These are phyloP conservation scores for Melanchra persicariae DNA, from an alignment of 2,888 invertebrate species.

Conservation along the genomic window DNA sequence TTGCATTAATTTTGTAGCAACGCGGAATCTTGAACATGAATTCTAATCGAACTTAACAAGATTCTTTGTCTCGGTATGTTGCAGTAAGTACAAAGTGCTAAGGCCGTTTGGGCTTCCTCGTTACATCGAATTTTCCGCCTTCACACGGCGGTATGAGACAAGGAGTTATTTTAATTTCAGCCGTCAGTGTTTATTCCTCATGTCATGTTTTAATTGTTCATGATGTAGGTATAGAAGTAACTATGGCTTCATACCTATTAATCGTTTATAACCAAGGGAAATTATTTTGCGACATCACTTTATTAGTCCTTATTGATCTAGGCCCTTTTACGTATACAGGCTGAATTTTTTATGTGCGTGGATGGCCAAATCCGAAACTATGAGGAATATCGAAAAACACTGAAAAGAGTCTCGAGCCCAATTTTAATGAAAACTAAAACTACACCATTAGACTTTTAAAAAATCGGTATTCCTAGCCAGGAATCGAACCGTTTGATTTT, in stretches of 20 bases:
- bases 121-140: constrained; percentile 71
- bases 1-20: constrained; percentile 60
- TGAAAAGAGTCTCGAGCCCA: too few species aligned
- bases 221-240: constrained; percentile 47
- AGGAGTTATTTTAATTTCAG: constrained; percentile 58
- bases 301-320: too few species aligned
- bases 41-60: constrained; percentile 59
- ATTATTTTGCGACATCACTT: constrained; percentile 13
- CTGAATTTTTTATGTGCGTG: too few species aligned
- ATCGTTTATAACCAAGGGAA: constrained; percentile 9
- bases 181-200: constrained; percentile 42
- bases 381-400: too few species aligned
- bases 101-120: constrained; percentile 71
- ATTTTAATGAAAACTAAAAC: too few species aligned
- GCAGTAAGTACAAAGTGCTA: constrained; percentile 43
- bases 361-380: too few species aligned
- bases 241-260: constrained; percentile 20
- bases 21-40: constrained; percentile 69
- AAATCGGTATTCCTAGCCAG: too few species aligned
- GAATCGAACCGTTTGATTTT: too few species aligned
- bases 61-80: constrained; percentile 63
- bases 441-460: too few species aligned
- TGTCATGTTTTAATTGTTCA: constrained; percentile 49
- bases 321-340: too few species aligned
- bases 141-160: constrained; percentile 58